Base-by-base conservation (phyloP, 2,888 invertebrate genomes). In the Eretmocerus hayati region DNA sequence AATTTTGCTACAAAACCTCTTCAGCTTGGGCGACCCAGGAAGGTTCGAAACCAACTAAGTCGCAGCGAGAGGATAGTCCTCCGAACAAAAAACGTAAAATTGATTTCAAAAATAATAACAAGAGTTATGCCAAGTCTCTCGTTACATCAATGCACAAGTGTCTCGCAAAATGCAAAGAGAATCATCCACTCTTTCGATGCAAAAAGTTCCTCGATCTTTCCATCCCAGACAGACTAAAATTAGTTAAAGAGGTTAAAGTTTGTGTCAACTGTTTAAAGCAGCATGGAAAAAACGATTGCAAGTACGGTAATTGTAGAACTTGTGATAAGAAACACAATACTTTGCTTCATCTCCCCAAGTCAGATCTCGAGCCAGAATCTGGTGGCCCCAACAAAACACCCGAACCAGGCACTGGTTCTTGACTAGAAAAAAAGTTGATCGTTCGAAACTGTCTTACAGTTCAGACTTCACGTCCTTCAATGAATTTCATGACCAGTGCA, bases 121-220 rank as follows among this genome's bases (percentile, higher is more conserved):
- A 6, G 11, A 8, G 8, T 26, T 11, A 11, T 26, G 26, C 26
- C 11, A 11, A 26, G 6, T 13, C 15, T 33, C 15, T 33, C 15
- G 33, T 33, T n/a, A 33, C 33, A 15, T 33, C 33, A 5, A 13
- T n/a, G n/a, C 11, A 13, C 11, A 20, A n/a, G 11, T 40, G 26
- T 40, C 19, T n/a, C n/a, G n/a, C 15, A 23, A 4, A 5, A 5
- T 22, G 15, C 15, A 33, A 15, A 5, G 23, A n/a, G 15, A 5
- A 23, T 40, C 52, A 55, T 18, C 36, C 39, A 2, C 9, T 54
- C 11, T 51, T 41, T 41, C 30, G 30, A 32, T 51, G 51, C 41
- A 44, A 48, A 19, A 35, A 19, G 5, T 54, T 52, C n/a, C 38
- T 22, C 2, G 43, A 20, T n/a, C 39, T 48, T 3, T n/a, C 47